Percentiles rank a stretch among this genome's conserved stretches.
These are phyloP conservation scores for Drosophila basisetae DNA, from an alignment of 2,888 invertebrate genomes.

Conservation along the genomic window DNA sequence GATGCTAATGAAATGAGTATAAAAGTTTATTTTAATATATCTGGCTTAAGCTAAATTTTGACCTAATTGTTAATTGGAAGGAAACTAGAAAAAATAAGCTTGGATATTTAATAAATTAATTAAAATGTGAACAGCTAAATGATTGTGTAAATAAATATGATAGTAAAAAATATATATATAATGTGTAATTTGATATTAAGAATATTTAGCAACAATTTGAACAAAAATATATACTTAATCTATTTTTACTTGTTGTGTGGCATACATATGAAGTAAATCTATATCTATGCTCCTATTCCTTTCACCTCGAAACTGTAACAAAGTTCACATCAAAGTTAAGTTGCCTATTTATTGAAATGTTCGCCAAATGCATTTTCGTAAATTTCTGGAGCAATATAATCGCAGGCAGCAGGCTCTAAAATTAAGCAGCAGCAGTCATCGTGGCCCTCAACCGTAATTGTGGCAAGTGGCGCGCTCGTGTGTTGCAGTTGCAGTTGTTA, in stretches of 20 bases:
- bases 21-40: not conserved
- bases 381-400: slow-evolving; percentile 83
- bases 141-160: not conserved
- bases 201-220: not conserved
- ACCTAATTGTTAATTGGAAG: not conserved
- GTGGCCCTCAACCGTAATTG: slow-evolving; percentile 66
- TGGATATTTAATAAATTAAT: not conserved
- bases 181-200: not conserved
- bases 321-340: slow-evolving; percentile 1
- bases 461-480: slow-evolving; percentile 68
- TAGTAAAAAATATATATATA: no score
- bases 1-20: not conserved
- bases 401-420: slow-evolving; percentile 68
- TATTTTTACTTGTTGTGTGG: not conserved
- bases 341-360: not conserved
- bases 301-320: not conserved
- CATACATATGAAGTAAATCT: not conserved
- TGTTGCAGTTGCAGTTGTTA: slow-evolving; percentile 36
- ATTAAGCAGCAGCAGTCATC: slow-evolving; percentile 67
- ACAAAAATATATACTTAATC: not conserved
- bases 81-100: not conserved
- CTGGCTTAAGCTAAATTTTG: not conserved
- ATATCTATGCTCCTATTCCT: fast-evolving
- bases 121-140: not conserved
- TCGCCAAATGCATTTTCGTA: slow-evolving; percentile 68